phyloP scores from a whole-genome alignment of 2,797 vertebrate genomes.

The Manis crassicaudata region DNA sequence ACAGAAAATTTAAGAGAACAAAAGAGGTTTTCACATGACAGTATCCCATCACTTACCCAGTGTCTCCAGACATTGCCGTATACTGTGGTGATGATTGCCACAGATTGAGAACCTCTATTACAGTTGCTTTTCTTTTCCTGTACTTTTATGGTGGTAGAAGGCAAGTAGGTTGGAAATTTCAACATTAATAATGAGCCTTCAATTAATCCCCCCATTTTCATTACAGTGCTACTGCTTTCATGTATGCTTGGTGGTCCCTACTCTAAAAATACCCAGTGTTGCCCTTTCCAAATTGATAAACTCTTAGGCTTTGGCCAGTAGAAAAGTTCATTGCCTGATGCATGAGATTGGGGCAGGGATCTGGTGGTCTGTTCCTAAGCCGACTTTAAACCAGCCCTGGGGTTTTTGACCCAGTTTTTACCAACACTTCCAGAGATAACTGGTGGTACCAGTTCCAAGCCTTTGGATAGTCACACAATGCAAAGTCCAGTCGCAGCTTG shows the following conservation, averaged over 20 bases:
- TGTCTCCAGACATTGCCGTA: neutral
- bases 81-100: accelerated
- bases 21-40: neutral
- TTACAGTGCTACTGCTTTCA: neutral
- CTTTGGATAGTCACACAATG: neutral
- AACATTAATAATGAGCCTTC: neutral
- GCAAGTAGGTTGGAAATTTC: neutral
- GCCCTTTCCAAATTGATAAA: neutral
- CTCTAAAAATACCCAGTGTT: neutral
- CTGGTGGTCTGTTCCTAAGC: neutral
- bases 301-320: neutral
- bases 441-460: neutral
- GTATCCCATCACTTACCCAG: neutral
- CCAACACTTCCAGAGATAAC: neutral
- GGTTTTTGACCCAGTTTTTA: neutral
- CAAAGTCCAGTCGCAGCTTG: neutral
- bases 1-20: neutral
- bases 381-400: neutral
- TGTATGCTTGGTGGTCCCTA: neutral
- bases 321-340: neutral
- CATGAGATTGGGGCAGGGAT: neutral
- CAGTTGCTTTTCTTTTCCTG: neutral
- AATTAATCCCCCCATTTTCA: neutral
- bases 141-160: neutral
- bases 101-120: neutral